Evolutionary conservation across 2,797 vertebrate genomes (phyloP), one percentile per base, ranked within the genome.

Genomic region (Salmo trutta): DNA sequence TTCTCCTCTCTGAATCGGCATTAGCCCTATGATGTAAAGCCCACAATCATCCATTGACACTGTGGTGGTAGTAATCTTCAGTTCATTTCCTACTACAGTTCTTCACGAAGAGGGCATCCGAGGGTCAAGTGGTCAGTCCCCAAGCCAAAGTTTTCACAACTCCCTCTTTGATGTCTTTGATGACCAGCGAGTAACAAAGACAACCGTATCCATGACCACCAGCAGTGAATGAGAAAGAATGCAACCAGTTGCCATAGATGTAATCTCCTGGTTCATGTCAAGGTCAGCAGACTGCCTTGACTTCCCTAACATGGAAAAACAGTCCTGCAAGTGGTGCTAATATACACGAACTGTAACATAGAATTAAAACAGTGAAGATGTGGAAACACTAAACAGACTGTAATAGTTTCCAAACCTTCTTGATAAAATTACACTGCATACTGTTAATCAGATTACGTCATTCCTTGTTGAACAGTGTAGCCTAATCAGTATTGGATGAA

Each of bases 111-210:
- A 2, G 84, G 83, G 77, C 81, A 74, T 90, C 79, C 24, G 41
- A 79, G 84, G 89, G 93, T 94, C 92, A 94, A 92, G 90, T 92
- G 91, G 90, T 92, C 92, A 91, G 88, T 85, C 17, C 56, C 79
- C 77, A 80, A 90, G 85, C 84, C 81, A 79, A 81, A 89, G 87
- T 84, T 86, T 82, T 82, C 87, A 81, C 84, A 76, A 80, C 73
- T 78, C 76, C 52, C 53, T 73, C 90, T 94, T 94, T 94, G 90
- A 93, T 90, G 91, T 82, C 86, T 90, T 87, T 88, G 86, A 88
- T 65, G 79, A 83, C 68, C 68, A 74, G 88, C 82, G 84, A 88
- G 82, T 71, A 82, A 93, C 90, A 92, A 91, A 90, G 88, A 86
- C 75, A 71, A 90, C 85, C 76, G 91, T 93, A 87, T 89, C 92